Base-by-base conservation (phyloP, 2,797 vertebrate genomes). In the Psittacula derbiana region DNA sequence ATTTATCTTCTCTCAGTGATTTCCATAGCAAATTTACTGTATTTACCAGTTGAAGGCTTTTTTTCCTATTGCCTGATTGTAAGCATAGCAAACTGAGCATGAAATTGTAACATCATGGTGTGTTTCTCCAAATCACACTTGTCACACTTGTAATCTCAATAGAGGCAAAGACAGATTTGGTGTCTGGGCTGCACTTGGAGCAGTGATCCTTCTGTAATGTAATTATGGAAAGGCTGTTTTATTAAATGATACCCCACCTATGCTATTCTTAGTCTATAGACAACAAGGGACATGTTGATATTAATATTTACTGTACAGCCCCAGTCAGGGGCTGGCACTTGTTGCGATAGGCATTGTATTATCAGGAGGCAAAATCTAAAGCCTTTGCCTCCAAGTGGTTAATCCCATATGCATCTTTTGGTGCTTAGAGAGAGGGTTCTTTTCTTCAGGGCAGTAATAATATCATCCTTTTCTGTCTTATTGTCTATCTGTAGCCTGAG, bases 81-180 rank as follows among this genome's bases (percentile, higher is more conserved):
- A 86, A 93, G 95, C 88, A 93, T 92, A 92, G 95, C 95, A 97
- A 97, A 96, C 92, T 95, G 92, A 97, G 95, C 95, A 95, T 96
- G 93, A 97, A 96, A 97, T 95, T 96, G 93, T 96, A 87, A 92
- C 93, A 96, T 94, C 96, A 80, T 81, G 91, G 95, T 65, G 91
- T 91, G 91, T 95, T 96, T 94, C 93, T 96, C 92, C 94, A 90
- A 92, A 97, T 96, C 96, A 94, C 90, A 47, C 94, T 95, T 95
- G 95, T 96, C 93, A 93, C 95, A 92, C 92, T 90, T 78, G 80
- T 92, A 94, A 92, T 93, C 93, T 94, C 90, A 71, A 65, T 19
- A 87, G 83, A 95, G 86, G 94, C 93, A 82, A 88, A 91, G 86
- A 82, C 71, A 85, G 90, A 85, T 88, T 55, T 78, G 88, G 95